phyloP scores from a whole-genome alignment of 2,113 vertebrate genomes.

The Canis aureus region DNA sequence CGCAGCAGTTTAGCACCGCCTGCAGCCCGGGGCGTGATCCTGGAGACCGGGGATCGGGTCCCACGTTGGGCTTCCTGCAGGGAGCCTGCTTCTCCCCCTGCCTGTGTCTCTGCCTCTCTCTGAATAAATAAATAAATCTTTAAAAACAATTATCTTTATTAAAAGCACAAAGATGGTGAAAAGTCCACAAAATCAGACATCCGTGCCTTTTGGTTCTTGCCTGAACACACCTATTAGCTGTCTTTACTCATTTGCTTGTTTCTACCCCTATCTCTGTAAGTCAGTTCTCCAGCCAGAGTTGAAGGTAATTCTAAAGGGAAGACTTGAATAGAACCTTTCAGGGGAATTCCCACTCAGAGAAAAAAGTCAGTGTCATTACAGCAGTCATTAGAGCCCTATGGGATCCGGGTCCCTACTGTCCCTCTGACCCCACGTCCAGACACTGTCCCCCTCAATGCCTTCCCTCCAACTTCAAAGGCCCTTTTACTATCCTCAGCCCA shows the following conservation, averaged over 20 bases:
- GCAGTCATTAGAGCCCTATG: not conserved
- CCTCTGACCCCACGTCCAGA: not conserved
- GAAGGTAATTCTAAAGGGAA: not conserved
- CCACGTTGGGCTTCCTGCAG: no score
- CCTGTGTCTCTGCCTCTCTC: no score
- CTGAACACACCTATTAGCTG: not conserved
- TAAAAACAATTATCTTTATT: not conserved
- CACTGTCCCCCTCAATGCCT: not conserved
- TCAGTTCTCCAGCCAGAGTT: not conserved
- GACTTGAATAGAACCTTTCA: not conserved
- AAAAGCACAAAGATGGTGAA: not conserved
- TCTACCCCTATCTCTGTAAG: not conserved
- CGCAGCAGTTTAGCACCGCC: no score
- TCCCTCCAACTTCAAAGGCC: not conserved
- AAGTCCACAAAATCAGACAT: slow-evolving; percentile 30
- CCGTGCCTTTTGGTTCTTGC: not conserved
- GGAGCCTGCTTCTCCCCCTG: no score
- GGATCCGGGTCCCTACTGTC: not conserved
- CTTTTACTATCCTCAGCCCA: no score
- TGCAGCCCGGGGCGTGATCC: no score
- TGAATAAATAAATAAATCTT: no score
- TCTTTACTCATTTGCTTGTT: not conserved
- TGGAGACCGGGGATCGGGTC: no score
- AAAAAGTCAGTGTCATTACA: not conserved
- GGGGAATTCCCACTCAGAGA: not conserved